Evolutionary conservation across 1,140 invertebrate species (phyloP), one percentile per base, ranked within the genome.

Genomic region (Zaprionus ghesquierei): DNA sequence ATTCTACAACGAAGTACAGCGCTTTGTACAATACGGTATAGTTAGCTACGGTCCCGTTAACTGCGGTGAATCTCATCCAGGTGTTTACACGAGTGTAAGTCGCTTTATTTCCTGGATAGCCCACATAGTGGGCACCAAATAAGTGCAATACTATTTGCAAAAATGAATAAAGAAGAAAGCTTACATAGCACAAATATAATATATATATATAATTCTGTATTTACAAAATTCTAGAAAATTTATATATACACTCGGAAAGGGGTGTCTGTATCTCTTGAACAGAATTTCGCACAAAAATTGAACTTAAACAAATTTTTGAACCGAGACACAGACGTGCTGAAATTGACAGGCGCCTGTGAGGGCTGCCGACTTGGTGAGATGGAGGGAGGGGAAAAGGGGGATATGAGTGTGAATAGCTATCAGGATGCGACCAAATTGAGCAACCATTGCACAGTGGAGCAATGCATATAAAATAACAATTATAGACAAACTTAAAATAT

Each of bases 291-390:
- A 25, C 25, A 25, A 25, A 3, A 25, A 3, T 25, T 25, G 5
- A 25, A 25, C 25, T 29, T 29, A 85, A 86, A 86, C 75, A 78
- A 78, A 86, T 85, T 85, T 85, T 38, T 62, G 38, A 41, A 58
- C 78, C 49, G 22, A 22, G 22, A n/a, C 58, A 62, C 18, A 64
- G 55, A 44, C 69, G 74, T 81, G 75, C 82, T 85, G 81, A 75
- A 87, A 87, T 87, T 87, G 81, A 81, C 81, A 85, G 81, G 49
- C 77, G 29, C 12, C 27, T 15, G 58, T 25, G 35, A 31, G 29
- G 25, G 53, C 27, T 22, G 55, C 2, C 20, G 55, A 41, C 33
- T n/a, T 41, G 46, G 25, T 38, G 22, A 31, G 25, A 13, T n/a
- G 44, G 9, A 9, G n/a, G 35, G 31, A 22, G 29, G n/a, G n/a